Base-by-base conservation (phyloP, 2,113 vertebrate genomes). In the Pygoscelis adeliae region DNA sequence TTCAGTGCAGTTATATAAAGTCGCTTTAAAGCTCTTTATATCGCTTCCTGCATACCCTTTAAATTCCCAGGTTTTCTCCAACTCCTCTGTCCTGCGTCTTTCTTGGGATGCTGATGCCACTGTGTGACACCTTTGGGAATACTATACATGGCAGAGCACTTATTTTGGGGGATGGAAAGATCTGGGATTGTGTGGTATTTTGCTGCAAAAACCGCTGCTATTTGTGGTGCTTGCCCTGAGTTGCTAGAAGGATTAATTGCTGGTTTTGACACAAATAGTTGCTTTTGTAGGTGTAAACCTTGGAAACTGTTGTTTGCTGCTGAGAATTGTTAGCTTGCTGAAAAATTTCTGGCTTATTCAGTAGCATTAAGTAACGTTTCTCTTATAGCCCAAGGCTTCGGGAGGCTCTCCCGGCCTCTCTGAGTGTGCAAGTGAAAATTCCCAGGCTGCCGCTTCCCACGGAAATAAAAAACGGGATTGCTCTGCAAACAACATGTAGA, bases 1-100 rank as follows among this genome's bases (percentile, higher is more conserved):
- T 89, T 98, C 95, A 66, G 84, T 59, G 84, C 38, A 73, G 94
- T 98, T 98, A 97, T 92, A 96, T 96, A 97, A 97, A 98, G 97
- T 76, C 19, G 12, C 83, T 95, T 38, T 91, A 91, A 94, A 97
- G 92, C 95, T 89, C 56, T 94, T 95, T 69, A 83, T 69, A 86
- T 93, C 27, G 1, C 81, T 91, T 92, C 83, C 91, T 10, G 20
- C 49, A 9, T 63, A 53, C 29, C 13, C 67, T 95, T 44, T 83
- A 92, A 40, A 95, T 97, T 92, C 94, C 61, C 82, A 21, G 34
- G 20, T 92, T 96, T 95, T 94, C 76, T 83, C 18, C 72, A 36
- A 13, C 61, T 79, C 74, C 87, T 62, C 77, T 29, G 23, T 84
- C 25, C 22, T 71, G 11, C 0, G 9, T 93, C 53, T 83, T 61